Evolutionary conservation across 1,140 invertebrate species (phyloP), one percentile per base, ranked within the genome.

Genomic region (Brachionus calyciflorus): DNA sequence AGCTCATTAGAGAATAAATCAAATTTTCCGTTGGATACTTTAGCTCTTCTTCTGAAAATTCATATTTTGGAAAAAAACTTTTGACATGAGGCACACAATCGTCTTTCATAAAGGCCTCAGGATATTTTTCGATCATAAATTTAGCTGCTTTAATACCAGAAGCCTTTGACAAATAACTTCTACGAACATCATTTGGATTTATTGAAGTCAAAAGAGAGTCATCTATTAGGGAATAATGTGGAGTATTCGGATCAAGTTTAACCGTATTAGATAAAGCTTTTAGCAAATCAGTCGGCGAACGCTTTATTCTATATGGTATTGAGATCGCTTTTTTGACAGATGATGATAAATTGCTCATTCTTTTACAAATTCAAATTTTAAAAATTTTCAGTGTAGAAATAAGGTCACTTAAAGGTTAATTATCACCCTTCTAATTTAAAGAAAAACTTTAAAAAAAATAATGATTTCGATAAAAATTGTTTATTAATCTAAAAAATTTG

Each of bases 71-170:
- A 73, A 73, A 73, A 73, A 73, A 73, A 21, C 46, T 55, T 46
- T 37, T 30, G 3, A 73, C 69, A 33, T 73, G 69, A 21, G 69
- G 69, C 21, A 24, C 46, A 30, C 46, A 51, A 14, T 37, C 37
- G 12, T 73, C 69, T 73, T 73, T 73, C 46, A 73, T 51, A 55
- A 73, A 73, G 17, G 69, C 69, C 17, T 73, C 28, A 7, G 69
- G 69, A 73, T 73, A 73, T 21, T 49, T 51, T 33, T 73, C 19
- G n/a, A 73, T 73, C 69, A 73, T 73, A 19, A 73, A 51, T 28
- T 37, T 28, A 41, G 69, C 69, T 1, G 69, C 69, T 73, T 73
- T 73, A 9, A 73, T 51, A 37, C 69, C 69, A 7, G 69, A 73
- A 49, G 69, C 69, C 51, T 73, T 73, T 9, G 69, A 44, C 44